A percentile compares a stretch with the other conserved stretches of the same genome.
phyloP scores from a whole-genome alignment of 2,113 vertebrate genomes.

The Neolamprologus longior region DNA sequence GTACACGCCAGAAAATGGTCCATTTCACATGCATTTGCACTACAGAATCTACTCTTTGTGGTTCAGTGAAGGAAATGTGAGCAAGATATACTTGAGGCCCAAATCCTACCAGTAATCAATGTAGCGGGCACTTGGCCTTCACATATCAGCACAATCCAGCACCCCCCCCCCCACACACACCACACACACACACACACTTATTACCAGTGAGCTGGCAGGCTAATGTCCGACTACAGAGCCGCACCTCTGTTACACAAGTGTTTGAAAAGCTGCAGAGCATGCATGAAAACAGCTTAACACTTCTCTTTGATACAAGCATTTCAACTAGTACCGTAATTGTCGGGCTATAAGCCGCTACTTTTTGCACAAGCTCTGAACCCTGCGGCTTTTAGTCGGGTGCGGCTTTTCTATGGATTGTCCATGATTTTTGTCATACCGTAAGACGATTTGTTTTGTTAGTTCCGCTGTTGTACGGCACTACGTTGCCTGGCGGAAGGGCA shows the following conservation, averaged over 20 bases:
- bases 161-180: rapidly evolving
- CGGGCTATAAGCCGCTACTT: too few species aligned
- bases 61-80: background rate
- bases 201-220: background rate
- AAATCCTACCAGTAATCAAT: background rate
- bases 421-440: too few species aligned
- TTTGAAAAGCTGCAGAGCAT: background rate
- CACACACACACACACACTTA: background rate
- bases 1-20: background rate
- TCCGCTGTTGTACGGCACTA: too few species aligned
- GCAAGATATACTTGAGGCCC: background rate
- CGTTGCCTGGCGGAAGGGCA: too few species aligned
- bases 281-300: background rate
- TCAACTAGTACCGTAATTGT: background rate
- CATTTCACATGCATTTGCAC: background rate
- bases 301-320: background rate
- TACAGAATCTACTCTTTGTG: background rate
- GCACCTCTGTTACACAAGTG: background rate
- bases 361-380: too few species aligned
- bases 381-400: too few species aligned
- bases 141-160: background rate
- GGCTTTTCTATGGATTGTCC: too few species aligned
- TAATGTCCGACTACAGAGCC: background rate
- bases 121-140: background rate
- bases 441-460: too few species aligned